Base-by-base conservation (phyloP, 2,113 vertebrate species). In the Mastomys coucha region DNA sequence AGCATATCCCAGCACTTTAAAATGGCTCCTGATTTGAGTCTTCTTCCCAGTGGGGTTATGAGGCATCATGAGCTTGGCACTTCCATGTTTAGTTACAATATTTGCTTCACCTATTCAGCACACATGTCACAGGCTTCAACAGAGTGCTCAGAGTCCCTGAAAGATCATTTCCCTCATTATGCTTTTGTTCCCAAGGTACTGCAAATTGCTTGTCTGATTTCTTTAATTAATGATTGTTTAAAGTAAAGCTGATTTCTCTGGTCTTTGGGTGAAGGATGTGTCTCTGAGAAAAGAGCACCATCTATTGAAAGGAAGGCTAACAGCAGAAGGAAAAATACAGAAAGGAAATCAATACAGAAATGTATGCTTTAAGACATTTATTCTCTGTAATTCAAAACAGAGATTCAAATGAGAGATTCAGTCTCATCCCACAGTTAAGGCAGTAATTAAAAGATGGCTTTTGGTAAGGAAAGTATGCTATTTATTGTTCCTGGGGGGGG, bases 211-310 rank as follows among this genome's bases (percentile, higher is more conserved):
- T 76, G 94, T 28, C 63, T 70, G 89, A 89, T 97, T 97, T 95
- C n/a, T 95, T 96, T 96, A 97, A 96, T 4, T 93, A 91, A 95
- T 88, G 88, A 85, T 93, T 93, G 51, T 80, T 88, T 82, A 95
- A 92, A 28, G 17, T 12, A 65, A 89, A 90, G n/a, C 87, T 6
- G 6, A 84, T 86, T 82, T 75, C 56, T 91, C 94, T 96, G 49
- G 65, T 90, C 39, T 91, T 96, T 58, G 39, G 51, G 65, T 92
- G 76, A 89, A 72, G 69, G 76, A 86, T 95, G 45, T 56, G 95
- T 98, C 96, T 89, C 58, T 86, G 97, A 96, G 97, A 97, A 93
- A 98, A 98, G 96, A 98, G 97, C 96, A 98, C 98, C 98, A 98
- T 98, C 98, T 98, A 98, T 97, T 97, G 98, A 98, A 90, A 96